Evolutionary conservation across 2,888 invertebrate species (phyloP).

Genomic region (Cephus pulcher): DNA sequence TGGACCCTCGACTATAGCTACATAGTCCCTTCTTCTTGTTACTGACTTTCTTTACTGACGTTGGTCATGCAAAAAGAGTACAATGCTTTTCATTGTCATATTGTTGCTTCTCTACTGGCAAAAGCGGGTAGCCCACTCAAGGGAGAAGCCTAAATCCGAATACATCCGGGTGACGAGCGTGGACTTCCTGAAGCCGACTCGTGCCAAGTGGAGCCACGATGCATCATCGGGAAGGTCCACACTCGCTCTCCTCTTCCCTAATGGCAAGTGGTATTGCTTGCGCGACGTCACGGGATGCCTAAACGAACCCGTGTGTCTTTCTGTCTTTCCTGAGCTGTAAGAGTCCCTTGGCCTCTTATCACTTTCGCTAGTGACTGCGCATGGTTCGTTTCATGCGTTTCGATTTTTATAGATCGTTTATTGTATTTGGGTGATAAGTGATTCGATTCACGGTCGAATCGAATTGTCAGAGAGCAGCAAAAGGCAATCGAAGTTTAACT

Average conservation of each 20-base stretch:
- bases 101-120: background rate
- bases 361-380: background rate
- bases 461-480: background rate
- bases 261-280: background rate
- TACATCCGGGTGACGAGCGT: slow-evolving; percentile 35
- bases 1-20: no score
- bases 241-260: slow-evolving; percentile 20
- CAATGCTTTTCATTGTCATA: background rate
- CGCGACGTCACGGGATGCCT: background rate
- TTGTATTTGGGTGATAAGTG: background rate
- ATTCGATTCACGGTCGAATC: no score
- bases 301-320: background rate
- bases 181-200: slow-evolving; percentile 33
- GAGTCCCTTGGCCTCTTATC: background rate
- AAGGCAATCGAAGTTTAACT: background rate
- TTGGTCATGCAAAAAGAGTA: background rate
- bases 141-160: slow-evolving; percentile 13
- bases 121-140: no score
- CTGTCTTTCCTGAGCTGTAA: background rate
- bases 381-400: background rate
- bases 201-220: slow-evolving; percentile 38
- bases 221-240: slow-evolving; percentile 39
- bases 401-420: background rate
- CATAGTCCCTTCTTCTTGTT: background rate
- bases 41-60: no score